Evolutionary conservation across 2,888 invertebrate genomes (phyloP).

Genomic region (Cephalotes varians): DNA sequence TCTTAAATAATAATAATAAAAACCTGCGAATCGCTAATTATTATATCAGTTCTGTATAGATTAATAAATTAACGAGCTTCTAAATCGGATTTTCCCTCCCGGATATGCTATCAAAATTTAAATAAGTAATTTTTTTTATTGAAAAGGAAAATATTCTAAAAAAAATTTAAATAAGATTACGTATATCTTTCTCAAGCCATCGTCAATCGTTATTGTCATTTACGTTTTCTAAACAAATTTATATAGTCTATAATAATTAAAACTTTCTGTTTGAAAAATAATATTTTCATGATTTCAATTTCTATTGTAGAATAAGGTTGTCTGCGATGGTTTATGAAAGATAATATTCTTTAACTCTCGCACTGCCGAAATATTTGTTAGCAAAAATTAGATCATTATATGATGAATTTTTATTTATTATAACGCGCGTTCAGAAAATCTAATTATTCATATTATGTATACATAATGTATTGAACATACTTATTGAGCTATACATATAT

Average conservation of each 20-base stretch:
- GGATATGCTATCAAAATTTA: constrained; percentile 13
- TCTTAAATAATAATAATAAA: constrained; percentile 73
- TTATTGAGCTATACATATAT: background rate
- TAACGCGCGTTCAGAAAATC: background rate
- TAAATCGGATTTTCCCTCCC: constrained; percentile 75
- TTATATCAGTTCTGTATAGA: constrained; percentile 82
- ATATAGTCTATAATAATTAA: background rate
- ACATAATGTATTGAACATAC: background rate
- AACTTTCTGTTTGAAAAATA: background rate
- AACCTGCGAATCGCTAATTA: constrained; percentile 69
- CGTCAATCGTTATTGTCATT: background rate
- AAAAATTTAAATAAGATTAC: background rate
- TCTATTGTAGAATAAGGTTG: background rate
- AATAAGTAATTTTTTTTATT: constrained; percentile 7
- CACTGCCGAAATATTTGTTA: background rate
- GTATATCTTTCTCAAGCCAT: constrained; percentile 38
- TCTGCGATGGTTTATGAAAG: constrained; percentile 7
- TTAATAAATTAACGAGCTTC: constrained; percentile 82
- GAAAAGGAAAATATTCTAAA: background rate
- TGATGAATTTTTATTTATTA: constrained; percentile 5
- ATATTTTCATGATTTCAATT: background rate
- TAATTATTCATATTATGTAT: background rate
- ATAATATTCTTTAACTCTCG: constrained; percentile 11
- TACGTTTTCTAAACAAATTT: background rate
- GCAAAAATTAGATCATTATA: background rate